A percentile compares a stretch with the other conserved stretches of the same genome.
phyloP scores from a whole-genome alignment of 2,797 vertebrate species.

The Spheniscus humboldti region DNA sequence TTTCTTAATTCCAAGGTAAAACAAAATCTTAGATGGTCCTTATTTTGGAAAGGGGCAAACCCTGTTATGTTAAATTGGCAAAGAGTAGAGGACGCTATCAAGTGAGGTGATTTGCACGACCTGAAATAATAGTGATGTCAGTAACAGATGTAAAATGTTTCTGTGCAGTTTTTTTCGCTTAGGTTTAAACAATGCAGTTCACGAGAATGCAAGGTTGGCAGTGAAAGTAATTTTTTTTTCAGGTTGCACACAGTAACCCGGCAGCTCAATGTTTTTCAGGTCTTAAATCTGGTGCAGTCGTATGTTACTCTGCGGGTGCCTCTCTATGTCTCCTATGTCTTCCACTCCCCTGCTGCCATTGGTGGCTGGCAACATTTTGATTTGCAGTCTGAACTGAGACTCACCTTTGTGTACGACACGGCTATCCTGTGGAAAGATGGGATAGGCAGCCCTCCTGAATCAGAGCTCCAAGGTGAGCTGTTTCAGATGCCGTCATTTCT shows the following conservation, averaged over 20 bases:
- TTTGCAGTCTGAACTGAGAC: conserved; percentile 81
- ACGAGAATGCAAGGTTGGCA: neutral
- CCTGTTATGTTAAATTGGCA: neutral
- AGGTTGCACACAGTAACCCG: neutral
- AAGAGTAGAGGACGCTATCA: neutral
- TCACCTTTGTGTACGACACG: conserved; percentile 85
- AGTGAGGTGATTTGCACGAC: neutral
- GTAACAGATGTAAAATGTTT: neutral
- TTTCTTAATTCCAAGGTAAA: neutral
- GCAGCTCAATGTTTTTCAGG: conserved; percentile 62
- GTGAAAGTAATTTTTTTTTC: neutral
- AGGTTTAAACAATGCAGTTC: neutral
- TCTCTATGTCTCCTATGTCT: conserved; percentile 83
- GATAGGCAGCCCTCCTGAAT: conserved; percentile 81
- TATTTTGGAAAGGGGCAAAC: neutral
- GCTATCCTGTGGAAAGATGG: conserved; percentile 86
- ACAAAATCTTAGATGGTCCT: neutral
- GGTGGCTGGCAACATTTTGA: conserved; percentile 87
- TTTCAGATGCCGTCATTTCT: neutral
- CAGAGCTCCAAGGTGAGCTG: conserved; percentile 80
- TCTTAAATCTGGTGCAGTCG: conserved; percentile 84
- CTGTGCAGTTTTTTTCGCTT: neutral
- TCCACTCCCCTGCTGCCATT: conserved; percentile 80
- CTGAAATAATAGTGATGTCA: neutral
- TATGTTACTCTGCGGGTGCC: conserved; percentile 81